Percentiles rank a stretch among this genome's conserved stretches.
Evolutionary conservation across 2,113 vertebrate genomes (phyloP).

Genomic region (Natator depressus): DNA sequence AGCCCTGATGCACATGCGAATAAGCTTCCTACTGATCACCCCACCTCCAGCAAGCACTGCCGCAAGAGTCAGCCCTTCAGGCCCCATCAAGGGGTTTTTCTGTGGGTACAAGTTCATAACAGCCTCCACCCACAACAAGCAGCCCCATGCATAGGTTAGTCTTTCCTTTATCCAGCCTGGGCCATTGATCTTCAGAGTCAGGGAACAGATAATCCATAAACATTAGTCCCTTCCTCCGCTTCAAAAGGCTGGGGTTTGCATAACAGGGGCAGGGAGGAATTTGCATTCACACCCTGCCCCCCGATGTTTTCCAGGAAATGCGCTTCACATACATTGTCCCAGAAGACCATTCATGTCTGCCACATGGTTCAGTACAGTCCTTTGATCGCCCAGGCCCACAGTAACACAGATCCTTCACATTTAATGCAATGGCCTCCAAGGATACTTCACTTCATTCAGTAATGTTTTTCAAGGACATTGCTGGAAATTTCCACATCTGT

Average conservation of each 20-base stretch:
- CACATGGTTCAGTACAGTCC: not conserved
- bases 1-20: too few species aligned
- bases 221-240: not conserved
- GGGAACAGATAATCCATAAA: not conserved
- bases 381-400: not conserved
- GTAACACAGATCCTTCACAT: not conserved
- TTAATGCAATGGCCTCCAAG: not conserved
- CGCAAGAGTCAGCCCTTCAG: not conserved
- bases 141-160: not conserved
- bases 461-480: not conserved
- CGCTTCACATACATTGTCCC: not conserved
- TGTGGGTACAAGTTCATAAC: not conserved
- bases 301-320: not conserved
- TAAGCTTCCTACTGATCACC: too few species aligned
- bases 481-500: not conserved
- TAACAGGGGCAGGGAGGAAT: too few species aligned
- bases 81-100: not conserved
- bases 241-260: not conserved
- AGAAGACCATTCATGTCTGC: not conserved
- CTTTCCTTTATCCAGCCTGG: not conserved
- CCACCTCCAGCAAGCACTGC: too few species aligned
- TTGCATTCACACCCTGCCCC: not conserved
- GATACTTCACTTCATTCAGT: not conserved
- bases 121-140: too few species aligned
- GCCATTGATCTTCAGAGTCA: not conserved